These are phyloP conservation scores for Lydus trimaculatus DNA, from an alignment of 2,888 invertebrate genomes.

Conservation along the genomic window DNA sequence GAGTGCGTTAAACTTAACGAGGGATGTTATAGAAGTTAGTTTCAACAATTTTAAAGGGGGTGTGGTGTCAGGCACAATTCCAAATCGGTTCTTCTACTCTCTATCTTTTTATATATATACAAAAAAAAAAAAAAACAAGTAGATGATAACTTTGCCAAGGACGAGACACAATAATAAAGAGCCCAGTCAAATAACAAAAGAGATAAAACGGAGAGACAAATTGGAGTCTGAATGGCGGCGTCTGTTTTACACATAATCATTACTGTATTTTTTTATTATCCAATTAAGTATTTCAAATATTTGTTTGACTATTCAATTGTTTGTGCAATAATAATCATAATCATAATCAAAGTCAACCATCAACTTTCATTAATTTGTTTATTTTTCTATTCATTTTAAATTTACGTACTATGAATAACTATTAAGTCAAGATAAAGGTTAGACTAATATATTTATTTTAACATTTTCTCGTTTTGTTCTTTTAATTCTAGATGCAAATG, in stretches of 20 bases:
- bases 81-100: constrained; percentile 20
- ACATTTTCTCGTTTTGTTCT: constrained; percentile 5
- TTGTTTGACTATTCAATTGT: background rate
- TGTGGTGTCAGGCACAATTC: constrained; percentile 28
- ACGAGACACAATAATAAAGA: constrained; percentile 7
- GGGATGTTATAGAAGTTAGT: constrained; percentile 15
- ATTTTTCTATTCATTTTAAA: background rate
- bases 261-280: background rate
- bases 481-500: constrained; percentile 48
- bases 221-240: constrained; percentile 8
- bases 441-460: background rate
- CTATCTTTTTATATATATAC: background rate
- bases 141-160: background rate
- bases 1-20: constrained; percentile 32
- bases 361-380: background rate
- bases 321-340: background rate
- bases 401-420: no score
- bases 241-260: constrained; percentile 2
- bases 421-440: no score
- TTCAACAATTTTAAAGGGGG: constrained; percentile 12
- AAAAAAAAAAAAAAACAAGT: background rate
- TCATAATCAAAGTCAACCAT: background rate
- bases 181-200: constrained; percentile 6
- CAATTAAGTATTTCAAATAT: background rate
- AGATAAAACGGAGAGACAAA: constrained; percentile 5